Base-by-base conservation (phyloP, 1,140 invertebrate genomes). In the Pseudomyrmex flavicornis region DNA sequence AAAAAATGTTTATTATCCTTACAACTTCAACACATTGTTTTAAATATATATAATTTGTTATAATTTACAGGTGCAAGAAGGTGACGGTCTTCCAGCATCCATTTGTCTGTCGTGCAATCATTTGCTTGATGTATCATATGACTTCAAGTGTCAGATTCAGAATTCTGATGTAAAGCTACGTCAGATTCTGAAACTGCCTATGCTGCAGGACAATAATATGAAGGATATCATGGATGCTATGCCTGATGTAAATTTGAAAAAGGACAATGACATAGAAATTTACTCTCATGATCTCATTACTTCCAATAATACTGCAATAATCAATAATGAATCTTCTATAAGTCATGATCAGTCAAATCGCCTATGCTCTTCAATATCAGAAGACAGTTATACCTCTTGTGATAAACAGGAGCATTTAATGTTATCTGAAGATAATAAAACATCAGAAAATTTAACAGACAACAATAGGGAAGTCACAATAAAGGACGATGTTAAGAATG, bases 81-180 rank as follows among this genome's bases (percentile, higher is more conserved):
- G 93, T 35, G 94, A 95, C 83, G 93, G 93, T 46, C 87, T 95
- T 65, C 94, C 94, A n/a, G 69, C 87, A 44, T 74, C 82, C n/a
- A 93, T 95, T 13, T 95, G 94, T 74, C 85, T 85, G 44, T 87
- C 90, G 52, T 95, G 94, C 85, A 84, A 92, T 9, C 84, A 91
- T 72, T 85, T 93, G 52, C 84, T 94, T 2, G 92, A 94, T 63
- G 82, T 93, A 12, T 93, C 93, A 0, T 94, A 93, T 46, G 84
- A 94, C 56, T 95, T 95, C 73, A 94, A 93, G 88, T 88, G 91
- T 61, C 93, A 94, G 76, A 94, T 94, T 77, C 93, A 95, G 89
- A 91, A 90, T 77, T 85, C 93, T 2, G 93, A 95, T 83, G 61
- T 77, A 46, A 92, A 91, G 79, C 87, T 93, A 50, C 87, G 90